Evolutionary conservation across 1,140 invertebrate species (phyloP).

Genomic region (Aradophagus sp.): DNA sequence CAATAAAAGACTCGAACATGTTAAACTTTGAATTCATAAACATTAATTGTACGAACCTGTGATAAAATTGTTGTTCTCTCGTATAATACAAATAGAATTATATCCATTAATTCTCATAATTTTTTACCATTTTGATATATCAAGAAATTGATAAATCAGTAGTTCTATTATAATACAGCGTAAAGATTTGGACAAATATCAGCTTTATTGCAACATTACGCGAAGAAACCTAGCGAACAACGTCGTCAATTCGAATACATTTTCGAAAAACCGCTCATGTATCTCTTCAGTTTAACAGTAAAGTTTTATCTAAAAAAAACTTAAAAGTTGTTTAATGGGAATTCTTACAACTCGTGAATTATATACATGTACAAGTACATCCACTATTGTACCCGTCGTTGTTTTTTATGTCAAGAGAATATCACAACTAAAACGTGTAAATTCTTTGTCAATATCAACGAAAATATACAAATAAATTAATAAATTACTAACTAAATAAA

Average conservation of each 20-base stretch:
- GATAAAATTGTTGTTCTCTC: no score
- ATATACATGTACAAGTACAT: no score
- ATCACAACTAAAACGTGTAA: conserved; percentile 40
- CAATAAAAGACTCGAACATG: conserved; percentile 45
- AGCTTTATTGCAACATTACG: conserved; percentile 40
- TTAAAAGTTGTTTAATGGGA: conserved; percentile 4
- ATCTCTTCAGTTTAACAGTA: conserved; percentile 21
- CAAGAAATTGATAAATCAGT: no score
- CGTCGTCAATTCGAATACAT: background rate
- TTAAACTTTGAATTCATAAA: conserved; percentile 47
- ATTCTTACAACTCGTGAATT: conserved; percentile 8
- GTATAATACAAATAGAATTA: no score
- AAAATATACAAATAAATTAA: conserved; percentile 32
- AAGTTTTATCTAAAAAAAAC: conserved; percentile 18
- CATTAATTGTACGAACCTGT: conserved; percentile 35
- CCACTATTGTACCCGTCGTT: conserved; percentile 7
- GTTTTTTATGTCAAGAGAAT: conserved; percentile 11
- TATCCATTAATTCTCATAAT: no score
- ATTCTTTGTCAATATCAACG: conserved; percentile 9
- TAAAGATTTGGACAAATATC: conserved; percentile 43
- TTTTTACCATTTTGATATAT: no score
- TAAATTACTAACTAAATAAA: background rate
- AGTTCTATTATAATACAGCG: no score
- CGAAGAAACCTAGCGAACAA: conserved; percentile 16
- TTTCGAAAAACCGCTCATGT: no score